A percentile compares a stretch with the other conserved stretches of the same genome.
phyloP scores from a whole-genome alignment of 2,797 vertebrate species.

The Pampus argenteus region DNA sequence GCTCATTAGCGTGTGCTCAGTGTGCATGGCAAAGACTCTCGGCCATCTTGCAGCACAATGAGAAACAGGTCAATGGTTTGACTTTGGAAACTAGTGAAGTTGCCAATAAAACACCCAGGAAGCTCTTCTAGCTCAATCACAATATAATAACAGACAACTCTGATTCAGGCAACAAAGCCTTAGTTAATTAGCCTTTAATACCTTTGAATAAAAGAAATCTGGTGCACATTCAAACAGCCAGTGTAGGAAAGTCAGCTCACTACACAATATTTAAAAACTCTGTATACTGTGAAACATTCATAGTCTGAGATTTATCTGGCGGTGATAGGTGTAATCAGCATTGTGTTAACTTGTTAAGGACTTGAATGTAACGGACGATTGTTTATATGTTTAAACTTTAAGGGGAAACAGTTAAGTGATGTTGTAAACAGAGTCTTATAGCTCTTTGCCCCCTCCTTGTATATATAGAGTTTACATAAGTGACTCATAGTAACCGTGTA shows the following conservation, averaged over 20 bases:
- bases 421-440: conserved; percentile 1
- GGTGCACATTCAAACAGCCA: too few relatives aligned
- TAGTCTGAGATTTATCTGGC: too few relatives aligned
- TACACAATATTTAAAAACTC: too few relatives aligned
- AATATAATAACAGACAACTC: background rate
- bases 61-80: conserved; percentile 66
- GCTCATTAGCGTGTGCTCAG: conserved; percentile 64
- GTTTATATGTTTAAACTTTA: too few relatives aligned
- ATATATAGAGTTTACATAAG: background rate
- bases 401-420: background rate
- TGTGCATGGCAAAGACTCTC: conserved; percentile 50
- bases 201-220: too few relatives aligned
- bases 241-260: too few relatives aligned
- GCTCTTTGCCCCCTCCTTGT: background rate
- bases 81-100: conserved; percentile 60
- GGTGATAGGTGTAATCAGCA: too few relatives aligned
- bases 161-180: background rate
- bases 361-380: too few relatives aligned
- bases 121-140: background rate
- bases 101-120: conserved; percentile 8
- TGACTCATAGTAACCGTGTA: background rate
- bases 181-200: conserved; percentile 6
- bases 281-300: too few relatives aligned
- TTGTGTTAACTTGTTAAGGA: too few relatives aligned
- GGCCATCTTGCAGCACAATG: conserved; percentile 57